Evolutionary conservation across 1,140 invertebrate genomes (phyloP), one percentile per base, ranked within the genome.

Genomic region (Drosophila subobscura): DNA sequence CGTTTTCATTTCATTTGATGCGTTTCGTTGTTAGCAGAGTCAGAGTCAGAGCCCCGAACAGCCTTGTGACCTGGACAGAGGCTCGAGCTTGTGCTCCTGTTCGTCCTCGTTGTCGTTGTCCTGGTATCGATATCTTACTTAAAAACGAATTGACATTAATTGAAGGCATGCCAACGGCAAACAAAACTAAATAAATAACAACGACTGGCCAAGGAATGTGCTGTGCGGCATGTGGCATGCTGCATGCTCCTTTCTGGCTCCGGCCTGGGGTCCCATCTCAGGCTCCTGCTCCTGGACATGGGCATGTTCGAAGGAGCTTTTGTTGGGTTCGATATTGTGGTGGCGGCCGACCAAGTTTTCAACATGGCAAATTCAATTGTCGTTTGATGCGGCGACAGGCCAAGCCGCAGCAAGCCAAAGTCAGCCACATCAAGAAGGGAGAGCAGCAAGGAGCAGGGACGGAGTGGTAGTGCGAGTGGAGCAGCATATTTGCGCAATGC

Each of bases 61-160:
- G 22, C n/a, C 7, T 33, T 7, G 3, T 37, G 33, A 37, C 33
- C 33, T 37, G 33, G 33, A 37, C 33, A 12, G 10, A 37, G 33
- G 33, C 33, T 10, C 7, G 8, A 3, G 8, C 12, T 23, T 10
- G 14, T 16, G 37, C 46, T 12, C 16, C n/a, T 16, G 6, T 25
- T 6, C 33, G 41, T 45, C 61, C 10, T n/a, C 42, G 8, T 37
- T 3, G 3, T 68, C 25, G 41, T 41, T 57, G 41, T 41, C 55
- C 52, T 58, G 51, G 61, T 85, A 88, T 83, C 83, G 83, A 88
- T 88, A 88, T 77, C 83, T 88, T 88, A 89, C 83, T 88, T 88
- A 88, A 88, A 88, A 88, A 88, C 84, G 84, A 88, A 88, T 88
- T 88, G 83, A 88, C 83, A 88, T 88, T 88, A 88, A 88, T 88